Evolutionary conservation across 2,797 vertebrate species (phyloP).

Genomic region (Premnoplex brunnescens): DNA sequence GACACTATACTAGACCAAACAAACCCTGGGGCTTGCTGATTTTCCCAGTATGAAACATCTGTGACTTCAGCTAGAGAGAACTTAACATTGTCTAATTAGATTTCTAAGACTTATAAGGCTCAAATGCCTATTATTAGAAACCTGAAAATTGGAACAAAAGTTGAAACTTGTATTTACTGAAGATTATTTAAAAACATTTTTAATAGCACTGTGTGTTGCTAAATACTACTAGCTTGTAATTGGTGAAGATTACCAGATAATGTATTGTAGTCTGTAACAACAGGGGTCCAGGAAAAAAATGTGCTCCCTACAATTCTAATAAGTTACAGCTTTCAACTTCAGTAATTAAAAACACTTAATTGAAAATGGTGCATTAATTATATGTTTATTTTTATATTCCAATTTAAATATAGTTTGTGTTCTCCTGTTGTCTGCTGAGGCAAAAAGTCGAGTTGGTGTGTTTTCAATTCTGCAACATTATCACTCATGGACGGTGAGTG

Average conservation of each 20-base stretch:
- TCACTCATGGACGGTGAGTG: not conserved
- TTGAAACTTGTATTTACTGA: slow-evolving; percentile 64
- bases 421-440: not conserved
- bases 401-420: not conserved
- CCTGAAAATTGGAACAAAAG: slow-evolving; percentile 61
- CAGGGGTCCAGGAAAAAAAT: not conserved
- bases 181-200: slow-evolving; percentile 70
- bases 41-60: slow-evolving; percentile 82
- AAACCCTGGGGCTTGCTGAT: slow-evolving; percentile 82
- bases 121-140: slow-evolving; percentile 72
- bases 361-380: slow-evolving; percentile 23
- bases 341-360: slow-evolving; percentile 48
- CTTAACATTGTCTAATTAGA: slow-evolving; percentile 81
- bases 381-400: slow-evolving; percentile 24
- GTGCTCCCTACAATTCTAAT: not conserved
- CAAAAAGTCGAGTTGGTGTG: not conserved
- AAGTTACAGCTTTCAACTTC: slow-evolving; percentile 17
- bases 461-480: not conserved
- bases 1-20: slow-evolving; percentile 81
- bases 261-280: not conserved
- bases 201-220: slow-evolving; percentile 13
- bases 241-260: slow-evolving; percentile 19
- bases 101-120: slow-evolving; percentile 77
- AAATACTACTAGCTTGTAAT: slow-evolving; percentile 23
- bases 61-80: slow-evolving; percentile 77